These are phyloP conservation scores for Spheniscus mendiculus DNA, from an alignment of 2,113 vertebrate species.

Conservation along the genomic window DNA sequence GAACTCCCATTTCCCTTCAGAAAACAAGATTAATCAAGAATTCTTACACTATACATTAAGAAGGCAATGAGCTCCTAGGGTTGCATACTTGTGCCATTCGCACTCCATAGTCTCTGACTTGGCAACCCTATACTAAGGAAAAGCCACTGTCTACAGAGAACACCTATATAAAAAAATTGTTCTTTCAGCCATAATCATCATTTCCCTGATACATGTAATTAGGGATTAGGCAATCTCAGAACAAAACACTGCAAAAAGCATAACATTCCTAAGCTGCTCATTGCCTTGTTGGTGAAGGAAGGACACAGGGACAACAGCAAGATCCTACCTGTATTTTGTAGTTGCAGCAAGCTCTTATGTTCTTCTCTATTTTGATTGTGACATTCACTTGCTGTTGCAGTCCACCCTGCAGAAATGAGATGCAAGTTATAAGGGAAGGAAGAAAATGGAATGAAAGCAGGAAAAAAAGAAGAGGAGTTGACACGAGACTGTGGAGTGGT, in stretches of 20 bases:
- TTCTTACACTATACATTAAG: background rate
- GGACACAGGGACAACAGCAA: background rate
- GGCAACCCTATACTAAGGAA: background rate
- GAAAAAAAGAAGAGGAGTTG: background rate
- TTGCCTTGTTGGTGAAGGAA: background rate
- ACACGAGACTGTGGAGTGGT: background rate
- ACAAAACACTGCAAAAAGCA: background rate
- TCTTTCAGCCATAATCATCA: background rate
- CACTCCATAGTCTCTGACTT: background rate
- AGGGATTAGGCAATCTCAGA: background rate
- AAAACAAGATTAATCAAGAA: background rate
- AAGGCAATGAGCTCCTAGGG: background rate
- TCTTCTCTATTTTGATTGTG: slow-evolving; percentile 48
- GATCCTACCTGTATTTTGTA: slow-evolving; percentile 70
- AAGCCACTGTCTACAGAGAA: background rate
- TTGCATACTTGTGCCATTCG: background rate
- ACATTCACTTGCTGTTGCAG: slow-evolving; percentile 46
- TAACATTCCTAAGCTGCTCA: background rate
- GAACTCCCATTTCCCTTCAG: background rate
- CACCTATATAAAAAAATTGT: fast-evolving
- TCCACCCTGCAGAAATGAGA: slow-evolving; percentile 12
- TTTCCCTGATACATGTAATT: background rate
- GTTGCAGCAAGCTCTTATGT: slow-evolving; percentile 57
- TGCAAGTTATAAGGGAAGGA: background rate
- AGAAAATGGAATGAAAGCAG: background rate